A percentile compares a stretch with the other conserved stretches of the same genome.
Evolutionary conservation across 64 coral and sea anemone species (phyloP).

Genomic region (Astreopora myriophthalma): DNA sequence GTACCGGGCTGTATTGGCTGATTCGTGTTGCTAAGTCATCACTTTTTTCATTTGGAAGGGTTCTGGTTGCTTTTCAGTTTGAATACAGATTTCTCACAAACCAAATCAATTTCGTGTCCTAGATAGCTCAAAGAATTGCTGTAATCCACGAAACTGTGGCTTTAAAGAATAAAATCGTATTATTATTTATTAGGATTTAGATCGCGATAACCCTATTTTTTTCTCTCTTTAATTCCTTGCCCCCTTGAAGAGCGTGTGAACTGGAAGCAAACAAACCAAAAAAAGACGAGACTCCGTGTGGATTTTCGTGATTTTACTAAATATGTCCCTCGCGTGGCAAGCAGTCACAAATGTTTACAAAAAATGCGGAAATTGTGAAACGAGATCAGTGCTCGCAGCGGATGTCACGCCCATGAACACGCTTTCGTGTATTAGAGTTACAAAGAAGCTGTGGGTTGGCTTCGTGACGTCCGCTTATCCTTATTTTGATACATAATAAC

Average conservation of each 20-base stretch:
- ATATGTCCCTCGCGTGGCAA: background rate
- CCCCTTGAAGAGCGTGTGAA: background rate
- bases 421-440: background rate
- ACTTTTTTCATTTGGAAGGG: background rate
- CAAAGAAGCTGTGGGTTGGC: background rate
- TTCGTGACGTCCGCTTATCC: background rate
- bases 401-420: background rate
- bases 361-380: background rate
- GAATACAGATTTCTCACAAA: background rate
- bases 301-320: background rate
- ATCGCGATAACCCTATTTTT: background rate
- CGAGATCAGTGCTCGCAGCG: background rate
- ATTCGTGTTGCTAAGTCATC: background rate
- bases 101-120: background rate
- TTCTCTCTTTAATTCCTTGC: background rate
- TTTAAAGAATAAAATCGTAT: background rate
- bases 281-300: background rate
- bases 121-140: background rate
- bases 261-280: background rate
- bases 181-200: background rate
- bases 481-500: background rate
- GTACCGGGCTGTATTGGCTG: background rate
- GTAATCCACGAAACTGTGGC: background rate
- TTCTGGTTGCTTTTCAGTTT: background rate
- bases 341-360: background rate